Evolutionary conservation across 2,888 invertebrate species (phyloP).

Genomic region (Boloria selene): DNA sequence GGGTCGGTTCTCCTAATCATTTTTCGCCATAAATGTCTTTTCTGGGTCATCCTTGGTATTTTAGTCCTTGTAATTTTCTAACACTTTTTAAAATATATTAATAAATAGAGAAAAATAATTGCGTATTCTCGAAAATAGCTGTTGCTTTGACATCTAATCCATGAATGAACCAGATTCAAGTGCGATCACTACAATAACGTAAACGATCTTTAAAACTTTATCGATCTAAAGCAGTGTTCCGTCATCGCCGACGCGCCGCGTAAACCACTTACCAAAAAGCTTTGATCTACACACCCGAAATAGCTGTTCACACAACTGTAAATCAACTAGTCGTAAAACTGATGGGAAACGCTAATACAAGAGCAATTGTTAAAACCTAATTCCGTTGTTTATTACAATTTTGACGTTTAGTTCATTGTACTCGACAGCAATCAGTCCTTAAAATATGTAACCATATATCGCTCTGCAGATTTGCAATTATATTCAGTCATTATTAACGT

Average conservation of each 20-base stretch:
- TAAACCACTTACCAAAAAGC: slow-evolving; percentile 28
- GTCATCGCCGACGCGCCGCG: slow-evolving; percentile 24
- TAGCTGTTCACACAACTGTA: slow-evolving; percentile 28
- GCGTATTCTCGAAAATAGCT: too few species aligned
- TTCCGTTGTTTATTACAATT: background rate
- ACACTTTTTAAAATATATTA: too few species aligned
- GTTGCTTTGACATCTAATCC: background rate
- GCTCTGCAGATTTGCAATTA: too few species aligned
- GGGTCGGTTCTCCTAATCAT: too few species aligned
- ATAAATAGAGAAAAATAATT: too few species aligned
- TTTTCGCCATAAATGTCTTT: too few species aligned
- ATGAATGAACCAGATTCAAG: background rate
- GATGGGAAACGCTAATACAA: slow-evolving; percentile 21
- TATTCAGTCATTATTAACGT: too few species aligned
- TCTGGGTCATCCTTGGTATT: too few species aligned
- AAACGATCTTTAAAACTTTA: slow-evolving; percentile 16
- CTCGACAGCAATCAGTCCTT: background rate
- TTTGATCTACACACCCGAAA: slow-evolving; percentile 31
- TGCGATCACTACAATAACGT: background rate
- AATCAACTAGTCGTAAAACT: slow-evolving; percentile 24
- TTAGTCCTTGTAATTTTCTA: too few species aligned
- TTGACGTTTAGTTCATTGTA: background rate
- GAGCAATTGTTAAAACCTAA: slow-evolving; percentile 13
- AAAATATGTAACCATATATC: too few species aligned
- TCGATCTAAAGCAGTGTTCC: slow-evolving; percentile 17